Evolutionary conservation across 2,113 vertebrate species (phyloP).

Genomic region (rat (Rattus norvegicus)): DNA sequence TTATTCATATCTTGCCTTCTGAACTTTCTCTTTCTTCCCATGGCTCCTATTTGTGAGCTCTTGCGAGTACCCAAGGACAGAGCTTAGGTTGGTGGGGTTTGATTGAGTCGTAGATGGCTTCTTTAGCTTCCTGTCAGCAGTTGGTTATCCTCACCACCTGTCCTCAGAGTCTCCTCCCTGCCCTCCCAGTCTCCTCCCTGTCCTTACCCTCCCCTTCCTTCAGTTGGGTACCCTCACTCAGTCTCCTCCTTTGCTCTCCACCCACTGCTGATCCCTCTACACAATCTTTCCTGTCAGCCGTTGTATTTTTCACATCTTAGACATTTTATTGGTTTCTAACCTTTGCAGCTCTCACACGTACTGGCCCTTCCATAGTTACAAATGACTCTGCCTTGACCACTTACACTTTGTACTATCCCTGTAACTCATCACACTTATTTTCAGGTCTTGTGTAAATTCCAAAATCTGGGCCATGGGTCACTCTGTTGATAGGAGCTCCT

Average conservation of each 20-base stretch:
- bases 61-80: neutral
- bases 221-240: too few relatives aligned
- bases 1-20: neutral
- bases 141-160: too few relatives aligned
- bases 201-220: too few relatives aligned
- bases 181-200: too few relatives aligned
- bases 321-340: neutral
- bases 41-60: neutral
- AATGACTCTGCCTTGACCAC: neutral
- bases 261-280: neutral
- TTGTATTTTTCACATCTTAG: neutral
- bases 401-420: neutral
- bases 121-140: neutral
- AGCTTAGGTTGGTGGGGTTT: accelerated
- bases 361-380: neutral
- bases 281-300: neutral
- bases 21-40: neutral
- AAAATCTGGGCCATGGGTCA: neutral
- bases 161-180: neutral
- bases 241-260: too few relatives aligned
- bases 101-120: neutral
- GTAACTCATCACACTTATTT: neutral
- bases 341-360: neutral
- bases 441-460: neutral
- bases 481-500: neutral